Percentiles rank a stretch among this genome's conserved stretches.
Conservation (phyloP, 2,888 invertebrate genomes). For the Melikaiella ostensackeni region DNA sequence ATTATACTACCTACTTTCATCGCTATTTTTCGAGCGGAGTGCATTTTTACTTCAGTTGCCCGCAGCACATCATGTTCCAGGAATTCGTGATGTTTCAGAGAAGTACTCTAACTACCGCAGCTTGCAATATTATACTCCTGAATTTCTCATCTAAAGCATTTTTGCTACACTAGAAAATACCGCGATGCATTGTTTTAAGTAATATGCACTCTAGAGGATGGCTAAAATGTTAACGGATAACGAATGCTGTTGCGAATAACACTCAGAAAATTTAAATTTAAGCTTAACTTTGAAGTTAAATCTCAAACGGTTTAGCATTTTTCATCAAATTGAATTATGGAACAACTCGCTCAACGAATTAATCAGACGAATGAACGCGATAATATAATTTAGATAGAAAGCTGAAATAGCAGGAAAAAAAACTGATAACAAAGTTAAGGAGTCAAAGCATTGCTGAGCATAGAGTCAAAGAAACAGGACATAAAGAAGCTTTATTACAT, state of each 20-base stretch:
- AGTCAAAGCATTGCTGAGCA: constrained; percentile 13
- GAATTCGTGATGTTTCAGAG: constrained; percentile 8
- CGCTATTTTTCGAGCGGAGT: not conserved
- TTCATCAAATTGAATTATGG: not conserved
- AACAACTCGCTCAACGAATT: not conserved
- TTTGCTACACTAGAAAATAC: not conserved
- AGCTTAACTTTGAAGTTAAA: not conserved
- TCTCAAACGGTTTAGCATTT: not conserved
- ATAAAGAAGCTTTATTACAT: constrained; percentile 33
- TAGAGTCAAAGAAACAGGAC: not conserved
- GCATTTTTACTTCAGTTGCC: not conserved
- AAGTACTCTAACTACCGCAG: constrained; percentile 21
- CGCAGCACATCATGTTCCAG: constrained; percentile 1
- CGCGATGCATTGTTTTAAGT: not conserved
- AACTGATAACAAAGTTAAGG: constrained; percentile 16
- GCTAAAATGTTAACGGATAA: not conserved
- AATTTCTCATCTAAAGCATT: constrained; percentile 22
- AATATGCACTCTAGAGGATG: not conserved
- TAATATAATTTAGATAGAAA: not conserved
- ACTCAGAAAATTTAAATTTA: not conserved
- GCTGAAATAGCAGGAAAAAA: not conserved
- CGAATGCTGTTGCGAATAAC: not conserved
- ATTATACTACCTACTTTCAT: no score
- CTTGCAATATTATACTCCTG: not conserved
- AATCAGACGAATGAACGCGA: not conserved